Evolutionary conservation across 2,113 vertebrate species (phyloP).

Genomic region (Grus americana): DNA sequence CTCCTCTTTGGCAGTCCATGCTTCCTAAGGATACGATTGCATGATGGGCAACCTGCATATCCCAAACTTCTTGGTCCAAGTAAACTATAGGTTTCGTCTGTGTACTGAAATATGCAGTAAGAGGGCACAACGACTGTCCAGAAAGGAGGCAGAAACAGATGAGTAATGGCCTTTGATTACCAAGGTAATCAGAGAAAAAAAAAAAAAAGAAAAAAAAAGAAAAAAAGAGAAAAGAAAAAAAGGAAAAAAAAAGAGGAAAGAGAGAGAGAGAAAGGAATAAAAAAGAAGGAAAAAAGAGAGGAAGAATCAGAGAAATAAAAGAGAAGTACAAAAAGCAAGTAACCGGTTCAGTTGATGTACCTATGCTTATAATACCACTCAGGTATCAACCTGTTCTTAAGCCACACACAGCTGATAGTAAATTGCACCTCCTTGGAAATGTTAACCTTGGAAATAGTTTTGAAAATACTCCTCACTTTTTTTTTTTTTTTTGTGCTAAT

Average conservation of each 20-base stretch:
- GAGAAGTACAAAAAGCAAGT: not conserved
- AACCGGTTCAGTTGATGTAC: not conserved
- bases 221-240: not conserved
- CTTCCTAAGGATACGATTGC: not conserved
- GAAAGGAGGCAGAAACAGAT: not conserved
- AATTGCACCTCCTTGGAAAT: not conserved
- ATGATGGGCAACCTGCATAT: not conserved
- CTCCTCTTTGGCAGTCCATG: not conserved
- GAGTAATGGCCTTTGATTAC: not conserved
- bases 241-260: not conserved
- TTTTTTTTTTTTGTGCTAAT: not conserved
- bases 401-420: not conserved
- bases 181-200: not conserved
- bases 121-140: not conserved
- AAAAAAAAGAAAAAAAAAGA: accelerated
- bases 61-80: not conserved
- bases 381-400: not conserved
- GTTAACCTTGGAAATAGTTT: not conserved
- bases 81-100: not conserved
- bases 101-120: not conserved
- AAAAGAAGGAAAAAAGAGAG: not conserved
- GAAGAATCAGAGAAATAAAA: not conserved
- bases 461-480: not conserved
- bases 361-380: not conserved
- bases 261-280: not conserved